A percentile compares a stretch with the other conserved stretches of the same genome.
phyloP scores from a whole-genome alignment of 2,888 invertebrate genomes.

The Athalia cordata region DNA sequence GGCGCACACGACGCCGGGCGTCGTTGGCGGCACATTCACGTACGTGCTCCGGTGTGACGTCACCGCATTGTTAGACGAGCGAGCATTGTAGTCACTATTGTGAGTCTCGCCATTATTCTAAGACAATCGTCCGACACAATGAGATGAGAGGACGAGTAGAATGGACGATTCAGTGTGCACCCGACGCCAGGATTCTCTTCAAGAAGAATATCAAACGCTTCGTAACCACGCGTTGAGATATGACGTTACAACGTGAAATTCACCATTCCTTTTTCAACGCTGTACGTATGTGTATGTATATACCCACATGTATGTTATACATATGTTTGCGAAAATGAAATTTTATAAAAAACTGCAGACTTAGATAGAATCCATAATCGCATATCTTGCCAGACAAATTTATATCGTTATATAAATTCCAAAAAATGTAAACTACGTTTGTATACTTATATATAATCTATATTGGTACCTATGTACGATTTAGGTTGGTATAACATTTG shows the following conservation, averaged over 20 bases:
- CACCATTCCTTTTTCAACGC: not conserved
- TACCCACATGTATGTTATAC: too few species aligned
- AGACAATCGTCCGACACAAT: conserved; percentile 74
- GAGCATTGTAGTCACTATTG: conserved; percentile 74
- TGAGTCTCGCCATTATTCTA: conserved; percentile 74
- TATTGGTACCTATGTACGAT: too few species aligned
- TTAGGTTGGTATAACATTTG: too few species aligned
- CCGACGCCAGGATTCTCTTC: conserved; percentile 28
- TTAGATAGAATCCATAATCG: too few species aligned
- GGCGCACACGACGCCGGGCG: conserved; percentile 63
- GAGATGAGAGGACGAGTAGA: conserved; percentile 69
- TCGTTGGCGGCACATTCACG: conserved; percentile 68
- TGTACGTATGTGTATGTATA: too few species aligned
- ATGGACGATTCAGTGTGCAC: conserved; percentile 49
- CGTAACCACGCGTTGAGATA: conserved; percentile 11
- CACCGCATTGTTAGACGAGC: conserved; percentile 74
- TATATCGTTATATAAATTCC: too few species aligned
- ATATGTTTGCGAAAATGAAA: too few species aligned
- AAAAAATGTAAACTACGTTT: too few species aligned
- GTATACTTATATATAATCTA: too few species aligned
- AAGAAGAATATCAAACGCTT: conserved; percentile 28
- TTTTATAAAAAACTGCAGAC: too few species aligned
- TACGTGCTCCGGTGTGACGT: conserved; percentile 70
- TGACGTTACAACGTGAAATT: not conserved
- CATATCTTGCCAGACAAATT: too few species aligned